A percentile compares a stretch with the other conserved stretches of the same genome.
These are phyloP conservation scores for Apamea epomidion DNA, from an alignment of 2,888 invertebrate genomes.

Conservation along the genomic window DNA sequence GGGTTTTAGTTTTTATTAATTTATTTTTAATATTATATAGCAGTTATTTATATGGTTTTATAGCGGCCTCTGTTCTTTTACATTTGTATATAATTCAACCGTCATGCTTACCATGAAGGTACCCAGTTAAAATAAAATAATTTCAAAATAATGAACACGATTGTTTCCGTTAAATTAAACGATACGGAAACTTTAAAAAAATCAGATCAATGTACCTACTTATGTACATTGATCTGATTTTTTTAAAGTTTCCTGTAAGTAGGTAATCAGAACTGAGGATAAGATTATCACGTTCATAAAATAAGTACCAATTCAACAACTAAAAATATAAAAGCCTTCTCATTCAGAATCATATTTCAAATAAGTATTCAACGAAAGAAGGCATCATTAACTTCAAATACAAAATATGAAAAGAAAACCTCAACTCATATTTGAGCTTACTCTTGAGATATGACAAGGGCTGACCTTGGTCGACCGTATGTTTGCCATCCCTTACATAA, in stretches of 20 bases:
- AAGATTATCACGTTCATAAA: not conserved
- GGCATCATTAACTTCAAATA: slow-evolving; percentile 51
- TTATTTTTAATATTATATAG: not conserved
- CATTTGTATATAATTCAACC: not conserved
- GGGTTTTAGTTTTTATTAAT: not conserved
- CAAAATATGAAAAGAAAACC: slow-evolving; percentile 51
- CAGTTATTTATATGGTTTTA: not conserved
- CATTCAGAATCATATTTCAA: slow-evolving; percentile 38
- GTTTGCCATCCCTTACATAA: slow-evolving; percentile 63
- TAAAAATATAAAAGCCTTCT: slow-evolving; percentile 27
- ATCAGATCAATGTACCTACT: no score
- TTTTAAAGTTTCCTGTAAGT: not conserved
- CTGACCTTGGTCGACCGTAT: slow-evolving; percentile 68
- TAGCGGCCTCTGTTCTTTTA: not conserved
- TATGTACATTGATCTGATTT: not conserved
- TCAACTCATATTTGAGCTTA: slow-evolving; percentile 61
- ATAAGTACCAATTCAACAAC: not conserved
- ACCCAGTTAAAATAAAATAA: not conserved
- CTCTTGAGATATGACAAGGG: slow-evolving; percentile 67
- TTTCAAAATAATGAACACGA: not conserved
- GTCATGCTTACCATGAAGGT: not conserved
- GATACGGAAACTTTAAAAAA: no score
- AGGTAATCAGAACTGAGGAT: not conserved
- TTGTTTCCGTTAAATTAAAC: not conserved
- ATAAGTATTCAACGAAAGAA: slow-evolving; percentile 40